Evolutionary conservation across 2,888 invertebrate species (phyloP).

Genomic region (Idaea straminata): DNA sequence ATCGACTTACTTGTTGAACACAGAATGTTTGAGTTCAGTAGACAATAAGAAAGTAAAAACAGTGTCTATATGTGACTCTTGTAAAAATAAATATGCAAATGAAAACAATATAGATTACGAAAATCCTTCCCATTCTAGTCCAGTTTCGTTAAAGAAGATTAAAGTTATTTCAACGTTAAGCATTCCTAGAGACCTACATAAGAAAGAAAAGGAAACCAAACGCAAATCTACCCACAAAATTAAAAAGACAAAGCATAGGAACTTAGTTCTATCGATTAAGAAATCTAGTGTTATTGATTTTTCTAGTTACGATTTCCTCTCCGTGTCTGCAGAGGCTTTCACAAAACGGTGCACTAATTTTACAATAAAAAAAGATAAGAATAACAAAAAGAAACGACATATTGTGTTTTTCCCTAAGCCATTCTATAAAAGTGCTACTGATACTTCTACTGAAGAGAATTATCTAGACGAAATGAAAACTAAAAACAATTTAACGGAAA

Average conservation of each 20-base stretch:
- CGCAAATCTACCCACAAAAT: slow-evolving; percentile 27
- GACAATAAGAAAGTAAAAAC: slow-evolving; percentile 38
- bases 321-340: slow-evolving; percentile 50
- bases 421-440: slow-evolving; percentile 33
- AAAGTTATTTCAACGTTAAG: slow-evolving; percentile 63
- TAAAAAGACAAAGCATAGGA: slow-evolving; percentile 34
- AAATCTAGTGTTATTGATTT: slow-evolving; percentile 34
- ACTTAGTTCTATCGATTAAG: slow-evolving; percentile 34
- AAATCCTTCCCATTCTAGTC: slow-evolving; percentile 41
- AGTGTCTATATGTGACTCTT: slow-evolving; percentile 31
- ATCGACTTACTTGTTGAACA: slow-evolving; percentile 50
- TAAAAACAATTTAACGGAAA: slow-evolving; percentile 25
- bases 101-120: slow-evolving; percentile 2
- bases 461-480: slow-evolving; percentile 12
- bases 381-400: slow-evolving; percentile 28
- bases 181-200: slow-evolving; percentile 53
- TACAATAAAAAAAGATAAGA: slow-evolving; percentile 25
- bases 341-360: slow-evolving; percentile 40
- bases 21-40: slow-evolving; percentile 29
- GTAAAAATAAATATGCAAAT: slow-evolving; percentile 25
- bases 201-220: slow-evolving; percentile 23
- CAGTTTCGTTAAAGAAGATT: slow-evolving; percentile 41
- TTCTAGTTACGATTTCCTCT: slow-evolving; percentile 48
- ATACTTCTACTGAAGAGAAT: slow-evolving; percentile 25
- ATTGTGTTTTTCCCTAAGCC: slow-evolving; percentile 39